These are phyloP conservation scores for Lottia scabra DNA, from an alignment of 2,888 invertebrate species.

Conservation along the genomic window DNA sequence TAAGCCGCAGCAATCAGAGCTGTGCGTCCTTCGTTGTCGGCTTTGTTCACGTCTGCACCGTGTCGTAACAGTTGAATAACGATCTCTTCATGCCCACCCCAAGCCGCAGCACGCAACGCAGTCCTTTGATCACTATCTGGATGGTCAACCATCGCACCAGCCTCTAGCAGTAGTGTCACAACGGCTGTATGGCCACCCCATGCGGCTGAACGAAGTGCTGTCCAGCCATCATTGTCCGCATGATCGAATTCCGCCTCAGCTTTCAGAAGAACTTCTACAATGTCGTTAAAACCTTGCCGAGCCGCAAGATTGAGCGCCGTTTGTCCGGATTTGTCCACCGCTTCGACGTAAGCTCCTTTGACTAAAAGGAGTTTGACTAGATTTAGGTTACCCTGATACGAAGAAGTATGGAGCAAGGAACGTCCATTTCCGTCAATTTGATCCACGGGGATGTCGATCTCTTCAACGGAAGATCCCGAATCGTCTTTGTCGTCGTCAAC, in stretches of 20 bases:
- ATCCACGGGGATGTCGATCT: slow-evolving; percentile 64
- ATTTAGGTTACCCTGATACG: slow-evolving; percentile 89
- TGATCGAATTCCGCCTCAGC: slow-evolving; percentile 69
- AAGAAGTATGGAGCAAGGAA: slow-evolving; percentile 81
- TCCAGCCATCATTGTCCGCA: slow-evolving; percentile 71
- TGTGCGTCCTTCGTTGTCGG: slow-evolving; percentile 71
- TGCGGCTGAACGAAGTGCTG: slow-evolving; percentile 81
- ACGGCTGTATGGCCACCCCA: slow-evolving; percentile 88
- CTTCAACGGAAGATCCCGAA: slow-evolving; percentile 35
- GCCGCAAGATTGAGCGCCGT: slow-evolving; percentile 84
- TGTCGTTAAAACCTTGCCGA: slow-evolving; percentile 59
- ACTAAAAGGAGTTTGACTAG: slow-evolving; percentile 87
- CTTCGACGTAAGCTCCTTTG: slow-evolving; percentile 76
- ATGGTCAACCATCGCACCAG: slow-evolving; percentile 71
- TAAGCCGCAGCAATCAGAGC: slow-evolving; percentile 78
- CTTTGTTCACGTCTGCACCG: slow-evolving; percentile 69
- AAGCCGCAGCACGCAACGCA: slow-evolving; percentile 87
- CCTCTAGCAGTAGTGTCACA: slow-evolving; percentile 75
- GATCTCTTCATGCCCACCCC: slow-evolving; percentile 72
- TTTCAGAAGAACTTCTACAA: slow-evolving; percentile 70
- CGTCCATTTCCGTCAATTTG: slow-evolving; percentile 75
- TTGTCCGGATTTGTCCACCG: slow-evolving; percentile 82
- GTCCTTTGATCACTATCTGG: slow-evolving; percentile 77
- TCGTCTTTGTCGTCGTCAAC: slow-evolving; percentile 39
- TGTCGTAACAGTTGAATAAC: slow-evolving; percentile 76